Percentiles rank a stretch among this genome's conserved stretches.
Evolutionary conservation across 2,113 vertebrate genomes (phyloP).

Genomic region (Scomber scombrus): DNA sequence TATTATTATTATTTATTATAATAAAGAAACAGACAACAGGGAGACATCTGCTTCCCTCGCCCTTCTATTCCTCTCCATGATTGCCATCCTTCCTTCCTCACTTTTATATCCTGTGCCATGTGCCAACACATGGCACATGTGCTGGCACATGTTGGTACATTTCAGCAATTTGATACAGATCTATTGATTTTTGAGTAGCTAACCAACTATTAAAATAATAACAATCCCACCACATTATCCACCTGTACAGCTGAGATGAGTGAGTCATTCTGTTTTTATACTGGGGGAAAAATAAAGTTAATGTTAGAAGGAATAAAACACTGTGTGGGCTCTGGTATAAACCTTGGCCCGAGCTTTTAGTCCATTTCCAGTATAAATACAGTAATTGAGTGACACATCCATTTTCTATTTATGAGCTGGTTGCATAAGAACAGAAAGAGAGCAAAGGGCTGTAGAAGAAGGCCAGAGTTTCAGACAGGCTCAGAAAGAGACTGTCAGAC

Average conservation of each 20-base stretch:
- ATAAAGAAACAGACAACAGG: conserved; percentile 34
- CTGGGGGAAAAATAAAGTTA: conserved; percentile 57
- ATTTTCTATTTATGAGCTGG: conserved; percentile 70
- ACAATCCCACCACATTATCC: conserved; percentile 24
- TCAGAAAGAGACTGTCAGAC: conserved; percentile 3
- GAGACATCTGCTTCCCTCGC: conserved; percentile 10
- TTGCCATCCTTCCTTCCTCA: conserved; percentile 47
- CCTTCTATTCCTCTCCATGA: conserved; percentile 7
- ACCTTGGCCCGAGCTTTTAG: conserved; percentile 41
- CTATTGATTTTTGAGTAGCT: conserved; percentile 21
- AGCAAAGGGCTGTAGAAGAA: conserved; percentile 22
- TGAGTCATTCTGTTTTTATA: conserved; percentile 70
- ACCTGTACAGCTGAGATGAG: conserved; percentile 50
- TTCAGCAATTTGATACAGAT: not conserved
- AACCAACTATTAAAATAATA: conserved; percentile 18
- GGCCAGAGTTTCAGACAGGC: conserved; percentile 23
- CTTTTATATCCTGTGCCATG: conserved; percentile 8
- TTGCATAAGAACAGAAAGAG: conserved; percentile 66
- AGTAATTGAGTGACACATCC: conserved; percentile 73
- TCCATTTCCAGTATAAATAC: conserved; percentile 67
- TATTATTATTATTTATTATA: too few species aligned
- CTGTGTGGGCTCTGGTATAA: conserved; percentile 57
- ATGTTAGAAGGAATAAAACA: conserved; percentile 60
- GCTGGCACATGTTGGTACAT: too few species aligned
- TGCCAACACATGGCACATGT: not conserved